Percentiles rank a stretch among this genome's conserved stretches.
Conservation (phyloP, 1,140 invertebrate species). For the Aphelenchoides avenae region DNA sequence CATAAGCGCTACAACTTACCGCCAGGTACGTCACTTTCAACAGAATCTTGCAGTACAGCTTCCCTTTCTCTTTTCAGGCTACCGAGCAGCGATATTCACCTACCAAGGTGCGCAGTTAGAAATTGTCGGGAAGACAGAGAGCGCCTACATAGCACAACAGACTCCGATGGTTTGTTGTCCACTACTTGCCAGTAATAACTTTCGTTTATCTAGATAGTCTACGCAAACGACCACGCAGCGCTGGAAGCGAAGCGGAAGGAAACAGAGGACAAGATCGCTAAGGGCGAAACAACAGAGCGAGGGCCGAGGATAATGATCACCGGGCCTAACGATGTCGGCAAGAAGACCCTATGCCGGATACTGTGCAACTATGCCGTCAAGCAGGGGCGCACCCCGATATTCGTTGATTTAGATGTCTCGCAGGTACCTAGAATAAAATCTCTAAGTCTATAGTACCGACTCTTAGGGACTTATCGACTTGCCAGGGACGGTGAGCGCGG, state of each 20-base stretch:
- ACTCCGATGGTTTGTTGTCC: conserved; percentile 58
- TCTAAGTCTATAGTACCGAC: background rate
- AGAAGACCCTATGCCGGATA: conserved; percentile 82
- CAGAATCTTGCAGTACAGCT: background rate
- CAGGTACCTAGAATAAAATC: conserved; percentile 67
- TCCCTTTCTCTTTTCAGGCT: conserved; percentile 63
- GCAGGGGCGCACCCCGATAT: conserved; percentile 75
- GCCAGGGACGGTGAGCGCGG: conserved; percentile 48
- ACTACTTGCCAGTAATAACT: no score
- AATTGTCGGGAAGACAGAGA: conserved; percentile 61
- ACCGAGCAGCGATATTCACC: conserved; percentile 91
- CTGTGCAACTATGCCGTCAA: conserved; percentile 88
- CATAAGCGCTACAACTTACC: conserved; percentile 85
- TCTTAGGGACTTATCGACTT: conserved; percentile 36
- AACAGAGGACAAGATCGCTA: conserved; percentile 69
- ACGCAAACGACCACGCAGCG: conserved; percentile 88
- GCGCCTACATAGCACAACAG: conserved; percentile 50
- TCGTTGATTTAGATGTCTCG: conserved; percentile 91
- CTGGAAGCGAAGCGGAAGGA: conserved; percentile 78
- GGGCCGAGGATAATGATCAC: conserved; percentile 75
- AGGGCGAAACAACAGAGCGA: conserved; percentile 28
- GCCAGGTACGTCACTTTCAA: conserved; percentile 54
- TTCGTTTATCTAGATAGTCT: conserved; percentile 67
- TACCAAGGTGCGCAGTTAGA: conserved; percentile 86
- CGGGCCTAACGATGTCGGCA: conserved; percentile 91